Evolutionary conservation across 2,797 vertebrate species (phyloP).

Genomic region (Girardinus metallicus): DNA sequence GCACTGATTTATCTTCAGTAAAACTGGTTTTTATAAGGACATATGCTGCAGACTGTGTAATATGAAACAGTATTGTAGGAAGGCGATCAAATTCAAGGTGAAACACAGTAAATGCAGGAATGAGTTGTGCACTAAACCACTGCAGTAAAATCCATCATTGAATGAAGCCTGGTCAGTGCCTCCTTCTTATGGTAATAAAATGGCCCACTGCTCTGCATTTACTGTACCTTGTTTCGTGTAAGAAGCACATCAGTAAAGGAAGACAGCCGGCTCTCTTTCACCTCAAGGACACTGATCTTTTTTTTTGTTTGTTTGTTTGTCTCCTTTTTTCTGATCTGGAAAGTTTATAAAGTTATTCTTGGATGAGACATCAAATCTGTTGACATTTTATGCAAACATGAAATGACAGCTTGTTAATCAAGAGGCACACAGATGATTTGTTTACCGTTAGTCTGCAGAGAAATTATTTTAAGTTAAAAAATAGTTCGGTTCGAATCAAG

Average conservation of each 20-base stretch:
- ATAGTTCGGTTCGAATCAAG: not conserved
- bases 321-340: constrained; percentile 4
- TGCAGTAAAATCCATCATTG: constrained; percentile 32
- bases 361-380: constrained; percentile 10
- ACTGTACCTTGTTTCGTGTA: constrained; percentile 43
- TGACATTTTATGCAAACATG: not conserved
- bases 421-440: not conserved
- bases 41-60: not conserved
- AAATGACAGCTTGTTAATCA: constrained; percentile 2
- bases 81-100: constrained; percentile 23
- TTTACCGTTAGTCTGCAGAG: not conserved
- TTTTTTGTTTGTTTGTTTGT: not conserved
- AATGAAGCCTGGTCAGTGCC: constrained; percentile 26
- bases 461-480: constrained; percentile 6
- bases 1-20: not conserved
- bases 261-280: constrained; percentile 46
- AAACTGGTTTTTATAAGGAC: constrained; percentile 16
- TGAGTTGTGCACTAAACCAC: constrained; percentile 17
- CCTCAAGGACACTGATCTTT: constrained; percentile 36
- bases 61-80: constrained; percentile 5
- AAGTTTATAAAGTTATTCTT: constrained; percentile 12
- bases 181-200: constrained; percentile 48
- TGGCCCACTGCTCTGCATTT: constrained; percentile 23
- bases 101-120: constrained; percentile 23
- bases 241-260: constrained; percentile 29